Evolutionary conservation across 2,888 invertebrate genomes (phyloP).

Genomic region (Baronia brevicornis): DNA sequence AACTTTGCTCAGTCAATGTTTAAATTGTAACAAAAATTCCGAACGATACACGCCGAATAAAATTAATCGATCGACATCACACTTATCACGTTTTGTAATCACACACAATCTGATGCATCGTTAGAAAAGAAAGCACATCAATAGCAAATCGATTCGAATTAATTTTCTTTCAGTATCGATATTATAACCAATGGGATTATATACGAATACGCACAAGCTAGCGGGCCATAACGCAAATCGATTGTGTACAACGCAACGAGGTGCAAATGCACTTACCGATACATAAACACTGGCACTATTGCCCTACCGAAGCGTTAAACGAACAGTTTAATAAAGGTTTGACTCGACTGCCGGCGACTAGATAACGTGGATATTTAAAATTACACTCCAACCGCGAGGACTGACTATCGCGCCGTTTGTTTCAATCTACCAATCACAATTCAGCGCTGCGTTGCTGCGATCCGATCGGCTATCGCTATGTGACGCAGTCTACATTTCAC

Average conservation of each 20-base stretch:
- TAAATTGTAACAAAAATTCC: background rate
- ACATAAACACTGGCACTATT: conserved; percentile 51
- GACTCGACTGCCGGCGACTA: conserved; percentile 62
- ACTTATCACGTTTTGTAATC: conserved; percentile 15
- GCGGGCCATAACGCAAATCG: conserved; percentile 14
- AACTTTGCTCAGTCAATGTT: background rate
- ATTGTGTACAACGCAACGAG: too few species aligned
- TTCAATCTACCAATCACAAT: conserved; percentile 1
- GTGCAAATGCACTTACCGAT: conserved; percentile 48
- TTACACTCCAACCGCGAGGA: conserved; percentile 6
- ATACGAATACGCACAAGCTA: conserved; percentile 1
- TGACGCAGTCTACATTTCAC: too few species aligned
- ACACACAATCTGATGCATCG: conserved; percentile 1
- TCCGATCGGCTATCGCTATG: too few species aligned
- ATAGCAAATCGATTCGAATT: conserved; percentile 2
- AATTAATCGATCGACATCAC: conserved; percentile 28
- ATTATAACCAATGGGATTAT: conserved; percentile 1
- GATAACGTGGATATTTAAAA: conserved; percentile 32
- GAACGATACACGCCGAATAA: conserved; percentile 10
- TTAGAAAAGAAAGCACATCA: conserved; percentile 7
- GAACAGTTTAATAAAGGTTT: conserved; percentile 40
- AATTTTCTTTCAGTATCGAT: conserved; percentile 2
- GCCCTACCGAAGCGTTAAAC: conserved; percentile 51
- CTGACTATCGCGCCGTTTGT: background rate
- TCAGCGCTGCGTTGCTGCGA: too few species aligned